Evolutionary conservation across 2,113 vertebrate genomes (phyloP), one percentile per base, ranked within the genome.

Genomic region (Dermatemys mawii): DNA sequence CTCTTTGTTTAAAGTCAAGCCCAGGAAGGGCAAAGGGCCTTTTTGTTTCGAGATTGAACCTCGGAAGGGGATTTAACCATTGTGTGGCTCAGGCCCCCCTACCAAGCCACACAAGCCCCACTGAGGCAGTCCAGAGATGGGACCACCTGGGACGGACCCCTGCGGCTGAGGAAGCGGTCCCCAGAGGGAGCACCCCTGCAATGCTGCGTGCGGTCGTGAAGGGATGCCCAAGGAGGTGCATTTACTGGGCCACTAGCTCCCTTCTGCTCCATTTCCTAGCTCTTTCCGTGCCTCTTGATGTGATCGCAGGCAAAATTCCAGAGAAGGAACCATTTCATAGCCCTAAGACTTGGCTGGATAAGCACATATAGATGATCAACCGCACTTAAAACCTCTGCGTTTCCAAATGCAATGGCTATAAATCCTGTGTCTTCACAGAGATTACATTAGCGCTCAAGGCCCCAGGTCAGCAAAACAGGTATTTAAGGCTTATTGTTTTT

Each of bases 251-350:
- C 11, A 16, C 16, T 35, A 32, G 13, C 60, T 9, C 10, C 55
- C 11, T 53, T 44, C 76, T 0, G 54, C 44, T 16, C 0, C 0
- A 0, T 12, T 19, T 27, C 78, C 46, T 70, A 57, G 1, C 0
- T 24, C n/a, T 53, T 81, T 1, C 8, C 19, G 19, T 70, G 11
- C 46, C 60, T 81, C 88, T 54, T 88, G 95, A 32, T 2, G 0
- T 5, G 24, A 51, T n/a, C n/a, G 21, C 14, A 49, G 38, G 50
- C 86, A 35, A 0, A 83, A 4, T 14, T 8, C 14, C 75, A 51
- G 51, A 29, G 51, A 49, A 79, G 51, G 76, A 63, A 22, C 0
- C 2, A 73, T 41, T 32, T 2, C 26, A 88, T 81, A 84, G 5
- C 24, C 8, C 44, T 8, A 22, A 35, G 12, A 53, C 22, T 90